Evolutionary conservation across 2,797 vertebrate genomes (phyloP), one percentile per base, ranked within the genome.

Genomic region (Sebastes itinus): DNA sequence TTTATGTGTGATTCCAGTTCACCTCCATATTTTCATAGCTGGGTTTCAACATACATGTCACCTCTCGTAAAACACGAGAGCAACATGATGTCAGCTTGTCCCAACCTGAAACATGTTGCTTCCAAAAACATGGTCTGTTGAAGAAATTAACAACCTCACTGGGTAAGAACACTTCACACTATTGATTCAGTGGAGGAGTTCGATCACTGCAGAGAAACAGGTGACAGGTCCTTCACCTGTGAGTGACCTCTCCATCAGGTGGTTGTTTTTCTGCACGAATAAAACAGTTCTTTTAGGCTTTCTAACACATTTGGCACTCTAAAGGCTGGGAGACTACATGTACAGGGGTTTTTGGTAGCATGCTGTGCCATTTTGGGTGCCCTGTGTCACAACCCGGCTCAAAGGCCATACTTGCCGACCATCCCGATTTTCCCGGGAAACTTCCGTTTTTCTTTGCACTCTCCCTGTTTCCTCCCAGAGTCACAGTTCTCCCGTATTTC

Each of bases 21-120:
- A 77, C 82, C 69, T 77, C 32, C 11, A 59, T 89, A 75, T 91
- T 91, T 91, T 86, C 69, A 78, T 88, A 90, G 87, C 87, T 90
- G 89, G 22, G 38, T 81, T 71, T 83, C 35, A 75, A 65, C 75
- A 20, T 38, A 49, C 20, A 76, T 79, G 83, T 83, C 80, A 82
- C 74, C 78, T 77, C 75, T 79, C 13, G 12, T 86, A 79, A 88
- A 84, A 65, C 70, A 32, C 16, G 7, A 76, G 55, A 18, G 75
- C 28, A 28, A 55, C 74, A 72, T 83, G 78, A 87, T 60, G 81
- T 92, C 87, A 87, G 49, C 38, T 5, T 4, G n/a, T 58, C n/a
- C 33, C 16, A 10, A 23, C 58, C 63, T 79, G 72, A 84, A 66
- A 35, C 30, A 49, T 1, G 30, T 30, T 58, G 55, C 80, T 66